Base-by-base conservation (phyloP, 2,797 vertebrate genomes). In the Sebastes vulpes region DNA sequence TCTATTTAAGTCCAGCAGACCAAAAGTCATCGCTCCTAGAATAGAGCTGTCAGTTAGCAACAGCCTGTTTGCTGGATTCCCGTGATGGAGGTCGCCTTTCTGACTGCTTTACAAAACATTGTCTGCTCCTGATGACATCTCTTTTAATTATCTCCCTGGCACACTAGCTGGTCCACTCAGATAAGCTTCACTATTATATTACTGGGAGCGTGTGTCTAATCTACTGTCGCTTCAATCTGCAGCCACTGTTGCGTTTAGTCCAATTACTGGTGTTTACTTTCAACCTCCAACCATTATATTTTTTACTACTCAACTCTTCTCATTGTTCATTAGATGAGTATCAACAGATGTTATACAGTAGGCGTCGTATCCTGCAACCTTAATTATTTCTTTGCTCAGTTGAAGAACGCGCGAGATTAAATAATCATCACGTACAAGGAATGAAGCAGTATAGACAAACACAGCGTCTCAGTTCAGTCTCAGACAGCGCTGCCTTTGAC, bases 81-180 rank as follows among this genome's bases (percentile, higher is more conserved):
- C 76, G 75, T 92, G 84, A 89, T 88, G 76, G 83, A 82, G 63
- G 77, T 75, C 1, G 46, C 75, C 64, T 81, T 71, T 68, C 79
- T 58, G 21, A 65, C 72, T 64, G 31, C 46, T 79, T 29, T 53
- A 57, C 80, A 75, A 28, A 72, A 75, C 75, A 38, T 54, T 48
- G 84, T 84, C 81, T 68, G 56, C 64, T 81, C 70, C 83, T 76
- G 77, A 86, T 90, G 88, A 81, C 88, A 88, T 93, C 87, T 79
- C 86, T 65, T 93, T 94, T 93, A 94, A 95, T 95, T 89, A 94
- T 93, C 92, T 92, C 75, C 72, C 64, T 73, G 87, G 82, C 85
- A 80, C 83, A 76, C 78, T 65, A 53, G 87, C 91, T 92, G 89
- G 75, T 90, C 85, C 74, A 63, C 78, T 82, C 78, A 84, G 91